A percentile compares a stretch with the other conserved stretches of the same genome.
phyloP scores from a whole-genome alignment of 2,113 vertebrate species.

The Brienomyrus longianalis region DNA sequence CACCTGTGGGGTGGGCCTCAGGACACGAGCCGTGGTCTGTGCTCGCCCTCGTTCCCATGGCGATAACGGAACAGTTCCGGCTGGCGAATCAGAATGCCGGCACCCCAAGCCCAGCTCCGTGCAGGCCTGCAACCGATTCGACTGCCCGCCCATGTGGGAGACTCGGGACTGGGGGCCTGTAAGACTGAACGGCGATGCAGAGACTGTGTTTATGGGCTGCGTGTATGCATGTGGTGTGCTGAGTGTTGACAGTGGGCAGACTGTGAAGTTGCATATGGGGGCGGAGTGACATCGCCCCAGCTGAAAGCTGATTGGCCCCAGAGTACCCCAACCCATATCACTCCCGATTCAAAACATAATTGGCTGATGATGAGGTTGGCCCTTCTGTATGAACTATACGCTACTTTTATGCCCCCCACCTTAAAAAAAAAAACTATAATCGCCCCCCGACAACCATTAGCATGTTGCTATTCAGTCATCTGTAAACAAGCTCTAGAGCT shows the following conservation, averaged over 20 bases:
- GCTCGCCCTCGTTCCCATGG: conserved; percentile 66
- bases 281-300: not conserved
- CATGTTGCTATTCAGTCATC: not conserved
- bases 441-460: not conserved
- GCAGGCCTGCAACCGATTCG: conserved; percentile 88
- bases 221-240: not conserved
- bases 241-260: not conserved
- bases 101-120: conserved; percentile 71
- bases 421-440: not conserved
- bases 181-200: conserved; percentile 12
- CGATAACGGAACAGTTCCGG: conserved; percentile 64
- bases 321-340: not conserved
- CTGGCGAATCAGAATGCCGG: conserved; percentile 72
- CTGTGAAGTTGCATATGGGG: not conserved
- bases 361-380: not conserved
- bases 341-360: not conserved
- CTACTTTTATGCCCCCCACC: not conserved
- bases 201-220: not conserved
- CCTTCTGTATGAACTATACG: not conserved
- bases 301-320: not conserved
- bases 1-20: conserved; percentile 85
- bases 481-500: not conserved
- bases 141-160: conserved; percentile 89
- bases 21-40: conserved; percentile 78
- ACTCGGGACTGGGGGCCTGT: conserved; percentile 77